Evolutionary conservation across 1,140 invertebrate genomes (phyloP).

Genomic region (Drosophila mauritiana): DNA sequence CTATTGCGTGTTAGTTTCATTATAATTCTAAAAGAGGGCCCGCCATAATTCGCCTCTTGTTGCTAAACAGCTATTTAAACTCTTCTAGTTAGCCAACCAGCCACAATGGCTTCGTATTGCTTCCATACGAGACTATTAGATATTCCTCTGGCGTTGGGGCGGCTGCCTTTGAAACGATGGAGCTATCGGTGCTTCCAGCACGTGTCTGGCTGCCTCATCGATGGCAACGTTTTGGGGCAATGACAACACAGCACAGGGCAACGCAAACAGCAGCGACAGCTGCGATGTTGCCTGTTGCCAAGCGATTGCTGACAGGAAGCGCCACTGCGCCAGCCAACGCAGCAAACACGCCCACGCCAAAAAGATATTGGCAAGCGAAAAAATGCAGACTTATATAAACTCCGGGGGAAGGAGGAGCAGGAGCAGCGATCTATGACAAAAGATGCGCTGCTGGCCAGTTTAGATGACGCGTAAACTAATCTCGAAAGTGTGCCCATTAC

Average conservation of each 20-base stretch:
- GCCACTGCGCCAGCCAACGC: slow-evolving; percentile 71
- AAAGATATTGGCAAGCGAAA: slow-evolving; percentile 48
- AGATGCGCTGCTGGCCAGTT: slow-evolving; percentile 56
- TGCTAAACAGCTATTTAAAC: slow-evolving; percentile 12
- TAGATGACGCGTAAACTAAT: slow-evolving; percentile 75
- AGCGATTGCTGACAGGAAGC: slow-evolving; percentile 73
- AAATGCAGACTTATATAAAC: slow-evolving; percentile 14
- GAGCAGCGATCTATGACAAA: slow-evolving; percentile 65
- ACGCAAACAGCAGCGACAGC: slow-evolving; percentile 52
- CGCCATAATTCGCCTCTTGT: background rate
- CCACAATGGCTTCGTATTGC: slow-evolving; percentile 7
- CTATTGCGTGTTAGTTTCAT: background rate
- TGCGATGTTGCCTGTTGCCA: slow-evolving; percentile 60
- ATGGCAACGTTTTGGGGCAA: slow-evolving; percentile 40
- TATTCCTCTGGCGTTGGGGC: slow-evolving; percentile 69
- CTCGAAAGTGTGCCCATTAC: slow-evolving; percentile 76
- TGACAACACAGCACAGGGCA: slow-evolving; percentile 12
- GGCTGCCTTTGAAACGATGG: slow-evolving; percentile 54
- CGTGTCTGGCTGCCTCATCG: slow-evolving; percentile 53
- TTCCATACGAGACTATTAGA: slow-evolving; percentile 59
- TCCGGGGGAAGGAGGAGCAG: background rate
- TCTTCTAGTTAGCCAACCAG: slow-evolving; percentile 10
- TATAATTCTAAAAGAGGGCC: background rate
- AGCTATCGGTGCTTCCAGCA: slow-evolving; percentile 37
- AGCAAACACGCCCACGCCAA: slow-evolving; percentile 31